These are phyloP conservation scores for Campoplex nolae DNA, from an alignment of 2,888 invertebrate species.

Conservation along the genomic window DNA sequence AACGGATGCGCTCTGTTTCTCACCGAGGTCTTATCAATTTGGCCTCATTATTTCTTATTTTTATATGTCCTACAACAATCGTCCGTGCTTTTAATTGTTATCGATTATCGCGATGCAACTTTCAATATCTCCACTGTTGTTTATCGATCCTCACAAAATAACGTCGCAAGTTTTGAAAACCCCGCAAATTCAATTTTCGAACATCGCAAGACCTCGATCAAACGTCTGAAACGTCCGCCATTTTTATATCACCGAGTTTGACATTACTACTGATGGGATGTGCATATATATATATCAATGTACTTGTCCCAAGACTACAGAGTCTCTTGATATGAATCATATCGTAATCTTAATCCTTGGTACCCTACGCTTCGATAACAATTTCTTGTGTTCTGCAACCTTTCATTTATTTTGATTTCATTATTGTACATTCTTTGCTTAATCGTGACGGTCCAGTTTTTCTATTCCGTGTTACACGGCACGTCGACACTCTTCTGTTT, in stretches of 20 bases:
- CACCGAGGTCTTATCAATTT: constrained; percentile 63
- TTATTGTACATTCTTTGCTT: background rate
- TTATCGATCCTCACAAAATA: constrained; percentile 14
- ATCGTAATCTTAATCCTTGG: background rate
- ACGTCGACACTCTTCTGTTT: background rate
- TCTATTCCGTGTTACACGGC: background rate
- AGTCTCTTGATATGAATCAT: background rate
- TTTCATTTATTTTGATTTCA: background rate
- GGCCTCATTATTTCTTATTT: constrained; percentile 22
- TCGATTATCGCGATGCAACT: background rate
- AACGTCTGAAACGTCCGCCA: constrained; percentile 75
- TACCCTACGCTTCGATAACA: background rate
- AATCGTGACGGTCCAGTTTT: background rate
- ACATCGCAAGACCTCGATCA: constrained; percentile 69
- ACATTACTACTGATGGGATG: constrained; percentile 65
- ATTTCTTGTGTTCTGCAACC: background rate
- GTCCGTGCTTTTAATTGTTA: background rate
- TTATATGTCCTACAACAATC: background rate
- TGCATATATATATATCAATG: background rate
- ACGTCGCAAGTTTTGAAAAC: constrained; percentile 15
- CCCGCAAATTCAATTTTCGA: constrained; percentile 67
- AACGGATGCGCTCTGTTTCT: constrained; percentile 73
- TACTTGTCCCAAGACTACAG: background rate
- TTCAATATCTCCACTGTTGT: constrained; percentile 14
- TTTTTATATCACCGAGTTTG: constrained; percentile 74